Percentiles rank a stretch among this genome's conserved stretches.
These are phyloP conservation scores for Theonella swinhoei DNA, from an alignment of 37 sponge, comb jelly and placozoan genomes.

Conservation along the genomic window DNA sequence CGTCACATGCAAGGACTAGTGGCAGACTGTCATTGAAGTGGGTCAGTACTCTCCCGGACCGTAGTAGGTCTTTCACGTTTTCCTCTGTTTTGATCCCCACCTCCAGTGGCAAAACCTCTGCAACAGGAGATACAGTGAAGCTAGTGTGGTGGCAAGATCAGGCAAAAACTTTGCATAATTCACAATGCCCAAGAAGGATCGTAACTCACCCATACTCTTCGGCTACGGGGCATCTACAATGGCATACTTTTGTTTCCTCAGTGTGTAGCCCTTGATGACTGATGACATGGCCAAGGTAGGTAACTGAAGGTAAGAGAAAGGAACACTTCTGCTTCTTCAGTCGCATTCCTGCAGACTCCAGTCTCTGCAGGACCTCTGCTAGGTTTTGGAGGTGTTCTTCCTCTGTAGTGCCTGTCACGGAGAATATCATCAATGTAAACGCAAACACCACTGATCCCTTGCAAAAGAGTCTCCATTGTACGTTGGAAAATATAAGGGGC, in stretches of 20 bases:
- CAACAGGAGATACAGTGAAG: conserved; percentile 25
- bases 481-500: conserved; percentile 33
- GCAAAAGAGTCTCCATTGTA: conserved; percentile 26
- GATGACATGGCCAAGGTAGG: conserved; percentile 26
- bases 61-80: conserved; percentile 44
- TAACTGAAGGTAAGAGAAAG: conserved; percentile 2
- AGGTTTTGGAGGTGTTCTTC: conserved; percentile 9
- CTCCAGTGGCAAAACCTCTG: not conserved
- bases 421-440: conserved; percentile 25
- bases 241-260: conserved; percentile 6
- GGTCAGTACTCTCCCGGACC: conserved; percentile 1
- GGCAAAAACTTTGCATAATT: conserved; percentile 20
- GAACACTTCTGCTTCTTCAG: conserved; percentile 20
- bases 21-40: conserved; percentile 37
- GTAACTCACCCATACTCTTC: conserved; percentile 2
- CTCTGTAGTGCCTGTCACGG: not conserved
- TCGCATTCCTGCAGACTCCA: not conserved
- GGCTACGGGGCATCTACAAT: conserved; percentile 26
- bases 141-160: conserved; percentile 26
- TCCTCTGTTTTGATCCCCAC: not conserved
- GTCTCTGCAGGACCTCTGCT: not conserved
- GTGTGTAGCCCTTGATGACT: conserved; percentile 16
- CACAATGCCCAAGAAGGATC: conserved; percentile 32
- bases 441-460: conserved; percentile 29
- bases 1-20: conserved; percentile 49